Evolutionary conservation across 2,888 invertebrate species (phyloP).

Genomic region (Balanococcus diminutus): DNA sequence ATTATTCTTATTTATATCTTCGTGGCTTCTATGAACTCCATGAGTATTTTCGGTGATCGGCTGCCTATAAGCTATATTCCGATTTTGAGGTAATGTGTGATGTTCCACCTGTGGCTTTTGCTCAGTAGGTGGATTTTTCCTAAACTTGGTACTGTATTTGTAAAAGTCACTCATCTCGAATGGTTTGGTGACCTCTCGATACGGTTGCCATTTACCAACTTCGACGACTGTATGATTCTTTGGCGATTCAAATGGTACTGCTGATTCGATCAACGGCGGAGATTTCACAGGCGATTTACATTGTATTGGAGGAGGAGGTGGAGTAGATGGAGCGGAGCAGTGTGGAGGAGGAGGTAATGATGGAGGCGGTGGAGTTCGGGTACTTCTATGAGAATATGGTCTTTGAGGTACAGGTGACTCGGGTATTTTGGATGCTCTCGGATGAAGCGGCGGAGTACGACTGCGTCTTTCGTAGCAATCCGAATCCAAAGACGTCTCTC

Average conservation of each 20-base stretch:
- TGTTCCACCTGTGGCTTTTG: neutral
- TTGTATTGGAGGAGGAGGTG: constrained; percentile 1
- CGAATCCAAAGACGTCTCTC: constrained; percentile 72
- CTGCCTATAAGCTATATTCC: neutral
- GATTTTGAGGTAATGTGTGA: constrained; percentile 4
- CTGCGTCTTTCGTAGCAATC: constrained; percentile 60
- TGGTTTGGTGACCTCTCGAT: constrained; percentile 92
- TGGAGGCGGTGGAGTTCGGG: constrained; percentile 62
- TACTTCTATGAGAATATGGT: constrained; percentile 27
- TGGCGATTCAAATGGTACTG: constrained; percentile 72
- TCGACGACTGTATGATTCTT: constrained; percentile 85
- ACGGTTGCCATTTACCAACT: constrained; percentile 87
- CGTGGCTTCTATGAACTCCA: constrained; percentile 10
- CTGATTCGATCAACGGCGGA: constrained; percentile 47
- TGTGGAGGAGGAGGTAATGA: constrained; percentile 58
- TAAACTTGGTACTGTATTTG: constrained; percentile 93
- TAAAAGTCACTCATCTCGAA: constrained; percentile 98
- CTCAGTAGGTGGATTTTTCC: constrained; percentile 66
- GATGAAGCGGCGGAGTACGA: constrained; percentile 52
- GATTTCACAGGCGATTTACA: constrained; percentile 49
- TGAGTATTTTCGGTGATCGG: neutral
- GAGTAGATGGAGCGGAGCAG: constrained; percentile 28
- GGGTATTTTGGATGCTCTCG: constrained; percentile 37
- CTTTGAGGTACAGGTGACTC: constrained; percentile 46
- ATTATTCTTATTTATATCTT: constrained; percentile 45